phyloP scores from a whole-genome alignment of 2,888 invertebrate species.

The Hermaeophaga mercurialis region DNA sequence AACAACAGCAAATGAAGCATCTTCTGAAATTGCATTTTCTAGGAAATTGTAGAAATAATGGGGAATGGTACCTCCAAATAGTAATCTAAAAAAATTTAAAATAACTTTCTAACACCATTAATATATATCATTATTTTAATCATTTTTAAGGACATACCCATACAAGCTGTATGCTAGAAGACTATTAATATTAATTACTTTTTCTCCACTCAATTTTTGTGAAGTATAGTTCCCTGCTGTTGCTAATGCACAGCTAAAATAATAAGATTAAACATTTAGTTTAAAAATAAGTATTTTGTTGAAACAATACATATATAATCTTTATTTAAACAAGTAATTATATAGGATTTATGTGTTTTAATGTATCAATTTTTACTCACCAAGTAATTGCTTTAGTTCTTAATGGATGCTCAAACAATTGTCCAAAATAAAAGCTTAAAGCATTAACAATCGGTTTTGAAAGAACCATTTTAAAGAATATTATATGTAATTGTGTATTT shows the following conservation, averaged over 20 bases:
- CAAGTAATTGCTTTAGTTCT: constrained; percentile 81
- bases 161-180: constrained; percentile 75
- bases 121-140: neutral
- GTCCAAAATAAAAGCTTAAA: constrained; percentile 73
- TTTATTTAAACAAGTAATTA: too few relatives aligned
- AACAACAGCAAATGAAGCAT: constrained; percentile 57
- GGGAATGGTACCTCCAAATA: constrained; percentile 81
- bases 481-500: too few relatives aligned
- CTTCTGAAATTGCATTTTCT: constrained; percentile 66
- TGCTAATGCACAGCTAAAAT: constrained; percentile 72
- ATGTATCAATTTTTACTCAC: too few relatives aligned
- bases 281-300: constrained; percentile 6
- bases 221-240: constrained; percentile 75
- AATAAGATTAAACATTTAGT: constrained; percentile 11
- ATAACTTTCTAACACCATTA: neutral
- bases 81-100: constrained; percentile 60
- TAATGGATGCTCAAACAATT: constrained; percentile 75
- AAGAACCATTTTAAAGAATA: constrained; percentile 67
- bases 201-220: constrained; percentile 71
- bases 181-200: constrained; percentile 68
- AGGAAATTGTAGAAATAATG: constrained; percentile 75
- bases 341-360: too few relatives aligned
- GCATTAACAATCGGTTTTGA: constrained; percentile 75
- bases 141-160: constrained; percentile 65
- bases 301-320: too few relatives aligned